Conservation (phyloP, 2,113 vertebrate species). For the Uria aalge region DNA sequence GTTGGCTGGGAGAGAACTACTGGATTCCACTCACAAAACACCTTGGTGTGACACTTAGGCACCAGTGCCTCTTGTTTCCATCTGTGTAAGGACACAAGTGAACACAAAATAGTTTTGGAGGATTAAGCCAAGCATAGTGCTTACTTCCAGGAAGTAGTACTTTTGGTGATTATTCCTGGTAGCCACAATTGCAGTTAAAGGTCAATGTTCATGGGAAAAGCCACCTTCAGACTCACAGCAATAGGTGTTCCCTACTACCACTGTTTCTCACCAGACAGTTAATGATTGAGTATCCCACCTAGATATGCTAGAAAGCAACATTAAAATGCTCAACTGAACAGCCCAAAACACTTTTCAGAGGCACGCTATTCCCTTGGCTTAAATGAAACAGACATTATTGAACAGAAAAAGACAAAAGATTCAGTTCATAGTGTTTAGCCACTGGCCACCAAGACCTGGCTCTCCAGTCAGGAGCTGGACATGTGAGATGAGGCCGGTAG, state of each 20-base stretch:
- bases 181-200: neutral
- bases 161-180: neutral
- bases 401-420: neutral
- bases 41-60: rapidly evolving
- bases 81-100: neutral
- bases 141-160: neutral
- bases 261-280: neutral
- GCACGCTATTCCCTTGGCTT: neutral
- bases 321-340: neutral
- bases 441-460: neutral
- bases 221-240: neutral
- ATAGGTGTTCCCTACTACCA: neutral
- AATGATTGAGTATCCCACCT: neutral
- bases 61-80: neutral
- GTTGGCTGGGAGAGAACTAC: neutral
- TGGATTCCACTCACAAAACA: neutral
- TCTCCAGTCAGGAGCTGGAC: neutral
- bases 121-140: neutral
- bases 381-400: neutral
- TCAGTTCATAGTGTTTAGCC: neutral
- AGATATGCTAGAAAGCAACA: neutral
- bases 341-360: neutral
- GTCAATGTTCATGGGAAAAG: neutral
- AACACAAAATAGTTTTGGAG: neutral
- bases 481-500: neutral